Evolutionary conservation across 2,113 vertebrate species (phyloP).

Genomic region (Chascanopsetta lugubris): DNA sequence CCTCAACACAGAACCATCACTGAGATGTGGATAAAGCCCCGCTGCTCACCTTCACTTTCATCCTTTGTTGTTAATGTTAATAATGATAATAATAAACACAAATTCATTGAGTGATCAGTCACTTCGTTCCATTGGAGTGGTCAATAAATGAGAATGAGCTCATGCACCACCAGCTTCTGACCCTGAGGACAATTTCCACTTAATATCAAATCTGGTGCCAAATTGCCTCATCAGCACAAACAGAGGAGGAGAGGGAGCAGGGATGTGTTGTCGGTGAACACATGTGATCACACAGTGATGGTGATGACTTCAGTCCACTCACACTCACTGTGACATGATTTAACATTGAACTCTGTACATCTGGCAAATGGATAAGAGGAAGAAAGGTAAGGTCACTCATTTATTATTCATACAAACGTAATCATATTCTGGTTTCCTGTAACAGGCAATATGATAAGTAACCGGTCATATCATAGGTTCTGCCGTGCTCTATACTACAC

Average conservation of each 20-base stretch:
- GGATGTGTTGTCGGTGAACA: not conserved
- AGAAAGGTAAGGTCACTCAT: constrained; percentile 63
- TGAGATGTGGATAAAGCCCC: not conserved
- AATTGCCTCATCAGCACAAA: constrained; percentile 46
- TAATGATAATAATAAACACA: not conserved
- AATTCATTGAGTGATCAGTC: constrained; percentile 13
- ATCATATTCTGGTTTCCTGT: not conserved
- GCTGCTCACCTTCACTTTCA: not conserved
- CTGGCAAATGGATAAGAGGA: constrained; percentile 65
- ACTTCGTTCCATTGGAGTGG: constrained; percentile 6
- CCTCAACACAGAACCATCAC: no score
- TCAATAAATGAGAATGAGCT: constrained; percentile 45
- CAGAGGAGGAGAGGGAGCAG: not conserved
- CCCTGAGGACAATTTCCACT: constrained; percentile 74
- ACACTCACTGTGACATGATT: not conserved
- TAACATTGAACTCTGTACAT: constrained; percentile 15
- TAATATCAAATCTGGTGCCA: constrained; percentile 49
- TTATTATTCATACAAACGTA: not conserved
- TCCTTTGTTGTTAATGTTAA: not conserved
- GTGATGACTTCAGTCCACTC: constrained; percentile 4
- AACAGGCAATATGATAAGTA: no score
- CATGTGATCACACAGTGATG: not conserved
- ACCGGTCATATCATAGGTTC: no score
- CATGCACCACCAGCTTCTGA: constrained; percentile 13
- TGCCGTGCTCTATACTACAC: no score